Base-by-base conservation (phyloP, 2,113 vertebrate species). In the Crotalus tigris region DNA sequence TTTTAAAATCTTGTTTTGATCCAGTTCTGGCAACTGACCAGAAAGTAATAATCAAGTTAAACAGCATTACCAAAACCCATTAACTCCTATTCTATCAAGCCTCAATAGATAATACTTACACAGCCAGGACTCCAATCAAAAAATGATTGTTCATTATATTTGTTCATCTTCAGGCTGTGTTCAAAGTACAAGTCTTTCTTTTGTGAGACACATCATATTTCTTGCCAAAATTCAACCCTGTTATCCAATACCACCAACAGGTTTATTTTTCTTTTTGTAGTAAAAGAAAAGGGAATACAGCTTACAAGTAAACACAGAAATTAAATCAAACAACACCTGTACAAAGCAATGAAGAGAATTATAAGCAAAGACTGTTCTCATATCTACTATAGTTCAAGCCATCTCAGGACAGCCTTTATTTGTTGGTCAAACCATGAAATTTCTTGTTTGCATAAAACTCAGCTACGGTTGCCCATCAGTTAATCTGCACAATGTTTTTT, bases 241-340 rank as follows among this genome's bases (percentile, higher is more conserved):
- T 81, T 93, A 92, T 88, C 93, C 88, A 95, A 55, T 75, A 57
- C 24, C 0, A 0, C 89, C 55, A 91, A 58, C 24, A 58, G 75
- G 86, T 85, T 33, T 89, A 55, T 88, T 3, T n/a, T 90, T 12
- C 87, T 94, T 91, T 44, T 54, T 90, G 93, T 95, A 91, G 95
- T 95, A 93, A 96, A 95, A 94, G 55, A 39, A 59, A 94, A 96
- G 90, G 91, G 94, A 87, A 95, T 95, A 94, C 0, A 21, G 33
- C 58, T 94, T 94, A 24, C 61, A 92, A 58, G 87, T 29, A 81
- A 91, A 91, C 39, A 90, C 89, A 91, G 92, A 90, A 95, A 91
- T 87, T 94, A 95, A 93, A 91, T 92, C 93, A 95, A 96, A 94
- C 91, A 93, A 92, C 90, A 93, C 51, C 91, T 55, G 57, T 12